Base-by-base conservation (phyloP, 2,888 invertebrate species). In the Pseudococcus jackbeardsleyi region DNA sequence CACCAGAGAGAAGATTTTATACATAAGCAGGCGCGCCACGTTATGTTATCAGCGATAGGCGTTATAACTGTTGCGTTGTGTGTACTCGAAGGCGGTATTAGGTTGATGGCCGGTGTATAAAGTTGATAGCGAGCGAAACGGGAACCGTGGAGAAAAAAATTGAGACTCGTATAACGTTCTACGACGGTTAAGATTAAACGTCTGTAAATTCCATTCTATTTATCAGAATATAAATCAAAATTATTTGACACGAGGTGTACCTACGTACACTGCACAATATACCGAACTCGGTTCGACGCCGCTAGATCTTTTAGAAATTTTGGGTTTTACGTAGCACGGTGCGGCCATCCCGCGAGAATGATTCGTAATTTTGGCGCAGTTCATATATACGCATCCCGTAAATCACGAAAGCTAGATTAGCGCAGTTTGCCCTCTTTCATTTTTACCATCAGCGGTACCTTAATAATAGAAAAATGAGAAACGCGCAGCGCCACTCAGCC, bases 211-310 rank as follows among this genome's bases (percentile, higher is more conserved):
- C 46, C 79, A 46, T 85, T 39, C 54, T 79, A 79, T 88, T 82
- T 77, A 87, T 77, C 87, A 42, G 19, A 68, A 59, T 88, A 88
- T 88, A 88, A 88, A 88, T 88, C 88, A 88, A 88, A 88, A 88
- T 79, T 88, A 88, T 88, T 88, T 82, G 88, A 88, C 88, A 15
- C 46, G 48, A 22, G 48, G 54, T 54, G n/a, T n/a, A 54, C 54
- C 17, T 54, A 54, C 15, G 15, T 50, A 50, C 12, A 42, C 42
- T 42, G 9, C 42, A 42, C 42, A 42, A 42, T 54, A 54, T n/a
- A n/a, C 5, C n/a, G 15, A n/a, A 54, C 85, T 84, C 26, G 19
- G 46, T 46, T 85, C 17, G 22, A 42, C 1, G 50, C 11, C 4
- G 54, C 54, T 54, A n/a, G 54, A 54, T 54, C 26, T 85, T 85